These are phyloP conservation scores for Amblyopsis hoosieri DNA, from an alignment of 2,797 vertebrate genomes.

Conservation along the genomic window DNA sequence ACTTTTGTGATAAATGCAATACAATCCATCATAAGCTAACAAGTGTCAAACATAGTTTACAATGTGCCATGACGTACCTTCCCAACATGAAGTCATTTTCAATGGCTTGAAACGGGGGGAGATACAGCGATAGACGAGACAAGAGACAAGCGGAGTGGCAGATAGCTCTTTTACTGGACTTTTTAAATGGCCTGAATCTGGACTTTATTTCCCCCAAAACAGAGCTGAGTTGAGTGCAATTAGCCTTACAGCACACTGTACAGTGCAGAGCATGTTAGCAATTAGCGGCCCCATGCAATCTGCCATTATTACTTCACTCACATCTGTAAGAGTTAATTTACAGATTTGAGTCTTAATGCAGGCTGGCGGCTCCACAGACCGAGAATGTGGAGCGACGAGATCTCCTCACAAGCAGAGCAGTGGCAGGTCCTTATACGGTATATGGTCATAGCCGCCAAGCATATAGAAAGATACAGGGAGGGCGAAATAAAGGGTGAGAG, in stretches of 20 bases:
- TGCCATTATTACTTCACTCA: slow-evolving; percentile 60
- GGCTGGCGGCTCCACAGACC: slow-evolving; percentile 49
- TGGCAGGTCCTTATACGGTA: too few species aligned
- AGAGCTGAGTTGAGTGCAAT: slow-evolving; percentile 56
- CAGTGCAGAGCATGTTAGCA: slow-evolving; percentile 62
- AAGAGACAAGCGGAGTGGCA: not conserved
- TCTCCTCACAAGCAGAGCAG: too few species aligned
- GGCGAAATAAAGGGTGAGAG: too few species aligned
- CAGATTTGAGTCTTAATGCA: slow-evolving; percentile 50
- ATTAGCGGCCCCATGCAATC: slow-evolving; percentile 67
- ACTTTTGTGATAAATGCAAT: slow-evolving; percentile 1
- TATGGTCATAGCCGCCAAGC: too few species aligned
- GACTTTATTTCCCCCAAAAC: slow-evolving; percentile 53
- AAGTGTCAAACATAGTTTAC: slow-evolving; percentile 14
- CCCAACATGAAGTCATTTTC: not conserved
- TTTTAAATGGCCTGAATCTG: slow-evolving; percentile 48
- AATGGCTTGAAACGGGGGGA: slow-evolving; percentile 1
- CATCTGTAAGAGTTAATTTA: slow-evolving; percentile 67
- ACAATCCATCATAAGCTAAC: not conserved
- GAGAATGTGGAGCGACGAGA: slow-evolving; percentile 35
- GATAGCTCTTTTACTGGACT: slow-evolving; percentile 28
- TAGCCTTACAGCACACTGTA: slow-evolving; percentile 41
- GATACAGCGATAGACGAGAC: not conserved
- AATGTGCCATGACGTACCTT: not conserved
- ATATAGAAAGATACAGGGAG: too few species aligned